phyloP scores from a whole-genome alignment of 1,140 invertebrate species.

The Whitmania pigra region DNA sequence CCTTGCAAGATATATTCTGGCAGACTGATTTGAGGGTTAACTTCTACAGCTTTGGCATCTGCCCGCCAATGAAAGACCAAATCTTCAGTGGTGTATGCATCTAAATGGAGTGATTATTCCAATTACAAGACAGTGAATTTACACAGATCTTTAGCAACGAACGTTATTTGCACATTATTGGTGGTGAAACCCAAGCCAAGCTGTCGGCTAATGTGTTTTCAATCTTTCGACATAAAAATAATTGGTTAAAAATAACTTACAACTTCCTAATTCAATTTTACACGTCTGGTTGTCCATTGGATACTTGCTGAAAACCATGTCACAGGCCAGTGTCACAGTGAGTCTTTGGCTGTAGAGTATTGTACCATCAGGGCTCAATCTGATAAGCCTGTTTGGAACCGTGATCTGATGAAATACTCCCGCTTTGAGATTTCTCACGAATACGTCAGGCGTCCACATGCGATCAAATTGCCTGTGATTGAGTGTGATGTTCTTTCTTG shows the following conservation, averaged over 20 bases:
- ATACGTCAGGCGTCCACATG: slow-evolving; percentile 14
- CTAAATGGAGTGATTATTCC: slow-evolving; percentile 22
- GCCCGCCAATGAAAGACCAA: slow-evolving; percentile 29
- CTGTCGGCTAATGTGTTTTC: too few species aligned
- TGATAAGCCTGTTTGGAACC: slow-evolving; percentile 54
- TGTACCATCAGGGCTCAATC: slow-evolving; percentile 30
- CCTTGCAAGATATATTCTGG: slow-evolving; percentile 17
- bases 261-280: slow-evolving; percentile 82
- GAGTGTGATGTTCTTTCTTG: slow-evolving; percentile 3
- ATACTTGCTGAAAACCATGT: slow-evolving; percentile 88
- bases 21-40: slow-evolving; percentile 20
- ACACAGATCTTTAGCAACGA: too few species aligned
- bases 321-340: slow-evolving; percentile 50
- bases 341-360: slow-evolving; percentile 24
- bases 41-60: slow-evolving; percentile 24
- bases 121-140: not conserved
- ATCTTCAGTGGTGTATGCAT: slow-evolving; percentile 39
- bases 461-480: slow-evolving; percentile 16
- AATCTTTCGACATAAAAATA: too few species aligned
- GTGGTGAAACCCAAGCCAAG: too few species aligned
- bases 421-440: slow-evolving; percentile 41
- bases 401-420: slow-evolving; percentile 31
- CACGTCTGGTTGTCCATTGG: slow-evolving; percentile 87
- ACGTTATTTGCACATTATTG: too few species aligned
- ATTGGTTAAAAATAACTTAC: slow-evolving; percentile 27